phyloP scores from a whole-genome alignment of 2,113 vertebrate genomes.

The Brachyhypopomus gauderio region DNA sequence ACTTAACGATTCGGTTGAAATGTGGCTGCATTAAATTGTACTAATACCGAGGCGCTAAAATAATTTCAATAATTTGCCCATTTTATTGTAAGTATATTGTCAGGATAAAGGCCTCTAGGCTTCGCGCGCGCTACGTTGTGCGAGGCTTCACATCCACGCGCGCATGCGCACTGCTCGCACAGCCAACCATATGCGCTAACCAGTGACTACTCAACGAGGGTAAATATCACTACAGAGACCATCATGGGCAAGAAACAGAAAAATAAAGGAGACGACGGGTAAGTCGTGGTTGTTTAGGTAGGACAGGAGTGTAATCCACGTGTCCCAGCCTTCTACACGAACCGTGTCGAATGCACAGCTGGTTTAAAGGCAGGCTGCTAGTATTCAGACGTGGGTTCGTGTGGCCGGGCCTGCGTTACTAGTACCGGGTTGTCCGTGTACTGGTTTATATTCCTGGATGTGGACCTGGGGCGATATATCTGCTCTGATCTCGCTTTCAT shows the following conservation, averaged over 20 bases:
- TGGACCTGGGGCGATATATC: not conserved
- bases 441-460: not conserved
- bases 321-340: not conserved
- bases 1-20: too few relatives aligned
- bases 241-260: slow-evolving; percentile 79
- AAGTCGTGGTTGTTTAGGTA: not conserved
- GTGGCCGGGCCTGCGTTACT: slow-evolving; percentile 48
- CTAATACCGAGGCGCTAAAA: too few relatives aligned
- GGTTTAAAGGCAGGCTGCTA: slow-evolving; percentile 29
- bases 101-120: not conserved
- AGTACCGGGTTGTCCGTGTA: not conserved
- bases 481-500: not conserved
- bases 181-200: slow-evolving; percentile 54
- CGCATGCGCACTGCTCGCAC: slow-evolving; percentile 65
- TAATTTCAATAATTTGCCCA: too few relatives aligned
- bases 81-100: not conserved
- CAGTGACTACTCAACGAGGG: slow-evolving; percentile 53
- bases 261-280: slow-evolving; percentile 77
- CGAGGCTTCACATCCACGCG: not conserved
- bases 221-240: slow-evolving; percentile 37
- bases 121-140: not conserved
- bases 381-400: slow-evolving; percentile 47
- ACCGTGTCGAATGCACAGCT: too few relatives aligned
- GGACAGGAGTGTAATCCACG: not conserved
- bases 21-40: too few relatives aligned